A percentile compares a stretch with the other conserved stretches of the same genome.
These are phyloP conservation scores for Gnathonemus longibarbis DNA, from an alignment of 2,113 vertebrate genomes.

Conservation along the genomic window DNA sequence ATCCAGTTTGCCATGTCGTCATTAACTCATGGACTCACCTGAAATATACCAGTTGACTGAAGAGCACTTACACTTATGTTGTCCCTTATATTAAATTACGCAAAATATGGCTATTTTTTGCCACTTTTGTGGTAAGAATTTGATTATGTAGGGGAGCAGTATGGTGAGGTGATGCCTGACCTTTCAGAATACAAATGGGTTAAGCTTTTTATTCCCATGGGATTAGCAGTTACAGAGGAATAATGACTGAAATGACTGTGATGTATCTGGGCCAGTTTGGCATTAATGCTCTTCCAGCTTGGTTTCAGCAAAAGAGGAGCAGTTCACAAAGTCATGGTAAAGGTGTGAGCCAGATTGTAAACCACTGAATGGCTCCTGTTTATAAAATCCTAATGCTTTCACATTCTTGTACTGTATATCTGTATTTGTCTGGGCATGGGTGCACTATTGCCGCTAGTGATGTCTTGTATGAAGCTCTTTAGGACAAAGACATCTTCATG, in stretches of 20 bases:
- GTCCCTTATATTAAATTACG: neutral
- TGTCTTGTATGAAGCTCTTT: neutral
- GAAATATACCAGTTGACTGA: neutral
- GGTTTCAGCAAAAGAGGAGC: neutral
- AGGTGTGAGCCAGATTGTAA: neutral
- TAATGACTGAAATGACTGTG: neutral
- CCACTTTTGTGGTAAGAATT: neutral
- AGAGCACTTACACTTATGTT: neutral
- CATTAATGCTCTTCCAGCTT: neutral
- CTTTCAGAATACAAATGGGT: neutral
- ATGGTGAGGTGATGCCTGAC: neutral
- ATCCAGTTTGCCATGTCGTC: neutral
- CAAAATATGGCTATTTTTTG: neutral
- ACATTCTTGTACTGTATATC: neutral
- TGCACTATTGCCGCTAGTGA: too few species aligned
- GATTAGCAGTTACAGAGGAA: neutral
- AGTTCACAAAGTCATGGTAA: neutral
- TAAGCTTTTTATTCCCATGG: neutral
- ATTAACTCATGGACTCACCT: neutral
- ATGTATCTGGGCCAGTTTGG: neutral
- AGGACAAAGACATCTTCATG: too few species aligned
- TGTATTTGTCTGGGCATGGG: neutral
- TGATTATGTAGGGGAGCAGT: neutral
- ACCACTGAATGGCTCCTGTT: neutral
- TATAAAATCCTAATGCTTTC: neutral